phyloP scores from a whole-genome alignment of 2,888 invertebrate genomes.

The Malacosoma neustria region DNA sequence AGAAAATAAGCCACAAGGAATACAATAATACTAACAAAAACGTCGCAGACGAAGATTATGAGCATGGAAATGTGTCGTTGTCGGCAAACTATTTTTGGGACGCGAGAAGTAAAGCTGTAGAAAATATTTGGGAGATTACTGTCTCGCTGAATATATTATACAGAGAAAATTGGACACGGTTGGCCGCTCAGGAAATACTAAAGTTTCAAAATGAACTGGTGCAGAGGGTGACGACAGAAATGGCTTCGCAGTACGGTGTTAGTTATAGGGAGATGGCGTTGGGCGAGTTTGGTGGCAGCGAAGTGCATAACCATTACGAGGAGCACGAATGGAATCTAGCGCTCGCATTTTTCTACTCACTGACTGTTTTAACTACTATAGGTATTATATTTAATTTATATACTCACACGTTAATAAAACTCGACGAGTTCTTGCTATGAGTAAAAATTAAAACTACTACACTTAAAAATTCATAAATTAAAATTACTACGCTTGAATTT shows the following conservation, averaged over 20 bases:
- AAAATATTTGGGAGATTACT: constrained; percentile 94
- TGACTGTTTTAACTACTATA: constrained; percentile 94
- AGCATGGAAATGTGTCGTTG: constrained; percentile 51
- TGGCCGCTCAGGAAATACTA: constrained; percentile 84
- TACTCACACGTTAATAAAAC: too few species aligned
- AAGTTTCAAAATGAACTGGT: constrained; percentile 90
- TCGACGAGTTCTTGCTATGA: too few species aligned
- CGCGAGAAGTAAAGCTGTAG: constrained; percentile 78
- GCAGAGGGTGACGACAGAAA: constrained; percentile 85
- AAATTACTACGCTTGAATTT: too few species aligned
- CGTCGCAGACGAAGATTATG: constrained; percentile 50
- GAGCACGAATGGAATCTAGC: constrained; percentile 92
- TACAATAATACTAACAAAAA: constrained; percentile 48
- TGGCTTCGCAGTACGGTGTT: constrained; percentile 77
- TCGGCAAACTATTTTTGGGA: constrained; percentile 70
- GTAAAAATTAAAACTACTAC: too few species aligned
- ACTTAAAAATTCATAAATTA: too few species aligned
- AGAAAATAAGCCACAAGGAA: constrained; percentile 68
- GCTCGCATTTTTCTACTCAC: constrained; percentile 93
- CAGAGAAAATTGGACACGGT: constrained; percentile 91
- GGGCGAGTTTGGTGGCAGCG: constrained; percentile 55
- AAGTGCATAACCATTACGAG: constrained; percentile 58
- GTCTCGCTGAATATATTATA: constrained; percentile 91
- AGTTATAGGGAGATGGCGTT: constrained; percentile 70
- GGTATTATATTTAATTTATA: too few species aligned